phyloP scores from a whole-genome alignment of 2,113 vertebrate genomes.

The Phoxinus phoxinus region DNA sequence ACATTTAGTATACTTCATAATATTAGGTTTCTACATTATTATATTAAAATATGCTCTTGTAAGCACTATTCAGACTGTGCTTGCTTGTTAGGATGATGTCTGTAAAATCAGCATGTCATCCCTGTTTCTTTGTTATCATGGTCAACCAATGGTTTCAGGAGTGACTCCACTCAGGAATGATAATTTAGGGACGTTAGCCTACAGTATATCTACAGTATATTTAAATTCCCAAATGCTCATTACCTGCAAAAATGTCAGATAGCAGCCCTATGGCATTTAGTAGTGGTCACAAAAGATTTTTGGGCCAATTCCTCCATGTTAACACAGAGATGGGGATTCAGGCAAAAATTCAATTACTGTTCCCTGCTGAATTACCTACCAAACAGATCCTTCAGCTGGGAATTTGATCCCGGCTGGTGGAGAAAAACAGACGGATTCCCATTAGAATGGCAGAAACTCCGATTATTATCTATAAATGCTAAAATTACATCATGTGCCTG shows the following conservation, averaged over 20 bases:
- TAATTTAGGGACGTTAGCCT: background rate
- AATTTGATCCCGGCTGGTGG: background rate
- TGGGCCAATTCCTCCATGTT: background rate
- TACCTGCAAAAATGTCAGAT: slow-evolving; percentile 18
- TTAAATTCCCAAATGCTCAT: slow-evolving; percentile 23
- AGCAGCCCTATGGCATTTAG: slow-evolving; percentile 1
- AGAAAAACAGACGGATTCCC: background rate
- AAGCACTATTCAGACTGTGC: background rate
- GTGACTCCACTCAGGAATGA: background rate
- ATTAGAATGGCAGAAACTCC: slow-evolving; percentile 1
- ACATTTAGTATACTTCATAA: background rate
- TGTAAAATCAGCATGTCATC: slow-evolving; percentile 12
- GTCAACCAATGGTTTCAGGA: background rate
- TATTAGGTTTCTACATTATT: background rate
- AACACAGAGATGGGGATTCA: background rate
- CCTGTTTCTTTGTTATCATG: background rate
- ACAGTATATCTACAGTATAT: background rate
- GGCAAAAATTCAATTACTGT: slow-evolving; percentile 1
- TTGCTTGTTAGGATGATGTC: background rate
- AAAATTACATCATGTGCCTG: background rate
- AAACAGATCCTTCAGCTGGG: slow-evolving; percentile 14
- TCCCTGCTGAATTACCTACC: background rate
- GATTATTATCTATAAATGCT: slow-evolving; percentile 1
- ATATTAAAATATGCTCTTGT: background rate
- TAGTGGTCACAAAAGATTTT: slow-evolving; percentile 14